Conservation (phyloP, 2,113 vertebrate species). For the Capreolus pygargus region DNA sequence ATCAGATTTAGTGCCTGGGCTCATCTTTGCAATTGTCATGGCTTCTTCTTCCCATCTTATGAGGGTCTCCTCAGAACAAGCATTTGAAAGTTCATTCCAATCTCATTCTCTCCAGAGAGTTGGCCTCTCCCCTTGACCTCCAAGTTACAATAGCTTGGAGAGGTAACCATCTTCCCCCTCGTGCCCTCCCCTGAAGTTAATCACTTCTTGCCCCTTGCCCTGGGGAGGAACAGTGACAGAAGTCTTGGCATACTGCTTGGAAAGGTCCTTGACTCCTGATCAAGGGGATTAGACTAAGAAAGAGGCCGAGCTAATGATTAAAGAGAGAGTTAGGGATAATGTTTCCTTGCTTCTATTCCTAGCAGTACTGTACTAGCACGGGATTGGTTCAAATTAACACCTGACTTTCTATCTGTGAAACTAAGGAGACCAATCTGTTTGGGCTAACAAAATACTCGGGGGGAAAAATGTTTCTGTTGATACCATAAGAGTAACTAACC, state of each 20-base stretch:
- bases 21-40: not conserved
- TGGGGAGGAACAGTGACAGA: slow-evolving; percentile 9
- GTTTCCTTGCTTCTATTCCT: slow-evolving; percentile 68
- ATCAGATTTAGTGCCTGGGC: not conserved
- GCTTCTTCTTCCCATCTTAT: not conserved
- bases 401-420: slow-evolving; percentile 62
- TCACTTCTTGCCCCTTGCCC: not conserved
- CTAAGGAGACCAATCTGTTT: slow-evolving; percentile 27
- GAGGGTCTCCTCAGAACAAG: not conserved
- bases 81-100: slow-evolving; percentile 21
- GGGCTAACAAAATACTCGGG: slow-evolving; percentile 34
- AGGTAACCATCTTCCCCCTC: not conserved
- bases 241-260: slow-evolving; percentile 46
- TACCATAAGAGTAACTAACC: slow-evolving; percentile 41
- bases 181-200: not conserved
- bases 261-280: slow-evolving; percentile 55
- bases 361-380: slow-evolving; percentile 50
- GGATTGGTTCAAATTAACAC: slow-evolving; percentile 53
- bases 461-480: slow-evolving; percentile 24
- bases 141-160: not conserved
- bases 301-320: slow-evolving; percentile 64
- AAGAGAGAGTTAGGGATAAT: slow-evolving; percentile 50
- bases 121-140: not conserved
- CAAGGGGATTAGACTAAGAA: slow-evolving; percentile 63
- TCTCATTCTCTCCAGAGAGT: not conserved